Evolutionary conservation across 2,888 invertebrate species (phyloP).

Genomic region (Lasioglossum marginatum): DNA sequence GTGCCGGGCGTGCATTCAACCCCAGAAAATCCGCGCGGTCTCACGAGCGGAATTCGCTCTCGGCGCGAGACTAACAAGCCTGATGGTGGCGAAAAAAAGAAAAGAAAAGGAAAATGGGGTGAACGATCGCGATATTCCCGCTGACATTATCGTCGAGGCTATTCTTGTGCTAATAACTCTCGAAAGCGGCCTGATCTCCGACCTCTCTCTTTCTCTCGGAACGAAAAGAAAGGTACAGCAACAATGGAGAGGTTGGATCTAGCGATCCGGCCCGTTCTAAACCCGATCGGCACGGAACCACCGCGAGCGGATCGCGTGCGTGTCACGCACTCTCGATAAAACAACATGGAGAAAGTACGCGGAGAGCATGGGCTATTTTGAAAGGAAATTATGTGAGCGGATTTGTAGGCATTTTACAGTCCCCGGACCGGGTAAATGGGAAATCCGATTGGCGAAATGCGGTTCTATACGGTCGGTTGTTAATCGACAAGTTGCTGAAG

Average conservation of each 20-base stretch:
- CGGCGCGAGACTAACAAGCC: not conserved
- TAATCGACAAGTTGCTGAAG: not conserved
- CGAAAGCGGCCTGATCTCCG: constrained; percentile 51
- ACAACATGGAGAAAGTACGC: constrained; percentile 28
- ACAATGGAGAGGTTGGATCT: constrained; percentile 38
- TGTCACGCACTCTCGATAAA: not conserved
- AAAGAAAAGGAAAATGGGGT: not conserved
- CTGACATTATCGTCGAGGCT: constrained; percentile 40
- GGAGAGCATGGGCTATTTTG: not conserved
- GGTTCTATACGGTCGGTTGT: not conserved
- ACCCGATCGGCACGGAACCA: constrained; percentile 26
- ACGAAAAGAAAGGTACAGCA: constrained; percentile 34
- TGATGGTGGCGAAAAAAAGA: not conserved
- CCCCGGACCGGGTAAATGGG: not conserved
- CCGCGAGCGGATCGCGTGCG: constrained; percentile 15
- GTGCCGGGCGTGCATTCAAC: not conserved
- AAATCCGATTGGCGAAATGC: not conserved
- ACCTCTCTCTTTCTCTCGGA: constrained; percentile 14
- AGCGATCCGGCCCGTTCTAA: constrained; percentile 17
- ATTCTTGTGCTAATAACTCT: constrained; percentile 55
- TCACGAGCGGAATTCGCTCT: not conserved
- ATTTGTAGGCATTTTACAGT: not conserved
- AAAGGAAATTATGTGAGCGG: constrained; percentile 12
- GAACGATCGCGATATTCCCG: constrained; percentile 15
- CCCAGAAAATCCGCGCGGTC: constrained; percentile 7